Base-by-base conservation (phyloP, 2,797 vertebrate genomes). In the Hypotaenidia okinawae region DNA sequence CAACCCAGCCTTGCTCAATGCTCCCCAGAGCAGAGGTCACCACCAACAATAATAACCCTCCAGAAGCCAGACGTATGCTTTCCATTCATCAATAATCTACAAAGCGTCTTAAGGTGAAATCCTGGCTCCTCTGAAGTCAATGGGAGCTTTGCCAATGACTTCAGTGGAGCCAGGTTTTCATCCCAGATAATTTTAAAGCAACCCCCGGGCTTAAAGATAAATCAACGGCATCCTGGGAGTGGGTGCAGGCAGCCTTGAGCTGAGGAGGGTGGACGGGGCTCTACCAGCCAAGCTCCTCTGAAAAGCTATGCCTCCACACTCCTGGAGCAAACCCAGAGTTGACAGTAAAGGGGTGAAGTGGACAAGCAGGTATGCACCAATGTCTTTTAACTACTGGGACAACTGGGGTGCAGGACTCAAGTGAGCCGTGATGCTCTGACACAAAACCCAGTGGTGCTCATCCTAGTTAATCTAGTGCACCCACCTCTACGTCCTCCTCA, bases 11-110 rank as follows among this genome's bases (percentile, higher is more conserved):
- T 89, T 68, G 93, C 93, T 95, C 94, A 95, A 33, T 75, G 87
- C 91, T 94, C 35, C 4, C 90, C 91, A 95, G 95, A 97, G 90
- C 94, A 97, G 96, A 96, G 95, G 93, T 97, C 96, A 94, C 74
- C 93, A 94, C 94, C 90, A 93, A 89, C 87, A 91, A 91, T 92
- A 96, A 96, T 93, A 95, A 96, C 93, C 95, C 89, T 89, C 28
- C 1, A 96, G 91, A 96, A 96, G 91, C 52, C 91, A 93, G 93
- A 89, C 78, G 91, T 96, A 93, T 94, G 93, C 95, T 96, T 95
- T 94, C 93, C 91, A 96, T 96, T 97, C 95, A 95, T 93, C 93
- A 94, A 91, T 97, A 93, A 96, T 95, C 95, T 96, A 96, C 95
- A 95, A 95, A 97, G 95, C 47, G 3, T 94, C 86, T 94, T 80